A percentile compares a stretch with the other conserved stretches of the same genome.
phyloP scores from a whole-genome alignment of 1,140 invertebrate species.

The Popillia japonica region DNA sequence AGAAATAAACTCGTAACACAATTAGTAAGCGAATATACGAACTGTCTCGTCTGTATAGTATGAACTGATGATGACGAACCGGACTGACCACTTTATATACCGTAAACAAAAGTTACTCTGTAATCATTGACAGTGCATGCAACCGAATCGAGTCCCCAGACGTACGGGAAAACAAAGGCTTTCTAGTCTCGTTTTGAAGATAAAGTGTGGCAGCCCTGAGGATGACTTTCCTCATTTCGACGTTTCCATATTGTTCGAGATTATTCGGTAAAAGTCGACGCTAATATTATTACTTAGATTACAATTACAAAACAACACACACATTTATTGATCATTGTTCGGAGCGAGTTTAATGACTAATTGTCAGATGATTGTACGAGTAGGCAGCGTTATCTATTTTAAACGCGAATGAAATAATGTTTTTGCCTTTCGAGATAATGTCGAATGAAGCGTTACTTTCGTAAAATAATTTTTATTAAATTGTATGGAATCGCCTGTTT shows the following conservation, averaged over 20 bases:
- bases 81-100: neutral
- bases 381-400: neutral
- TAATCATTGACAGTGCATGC: neutral
- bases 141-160: neutral
- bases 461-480: no score
- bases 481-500: no score
- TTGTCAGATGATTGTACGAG: neutral
- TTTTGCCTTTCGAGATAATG: no score
- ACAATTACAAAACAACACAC: no score
- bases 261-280: neutral
- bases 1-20: no score
- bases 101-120: neutral
- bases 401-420: no score
- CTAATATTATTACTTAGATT: no score
- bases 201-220: neutral
- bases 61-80: neutral
- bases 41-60: neutral
- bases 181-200: neutral
- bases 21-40: no score
- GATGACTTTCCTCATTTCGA: neutral
- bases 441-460: no score
- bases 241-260: neutral
- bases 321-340: neutral
- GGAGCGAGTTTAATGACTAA: neutral
- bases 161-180: neutral